phyloP scores from a whole-genome alignment of 2,113 vertebrate species.

The Synodontis membranacea region DNA sequence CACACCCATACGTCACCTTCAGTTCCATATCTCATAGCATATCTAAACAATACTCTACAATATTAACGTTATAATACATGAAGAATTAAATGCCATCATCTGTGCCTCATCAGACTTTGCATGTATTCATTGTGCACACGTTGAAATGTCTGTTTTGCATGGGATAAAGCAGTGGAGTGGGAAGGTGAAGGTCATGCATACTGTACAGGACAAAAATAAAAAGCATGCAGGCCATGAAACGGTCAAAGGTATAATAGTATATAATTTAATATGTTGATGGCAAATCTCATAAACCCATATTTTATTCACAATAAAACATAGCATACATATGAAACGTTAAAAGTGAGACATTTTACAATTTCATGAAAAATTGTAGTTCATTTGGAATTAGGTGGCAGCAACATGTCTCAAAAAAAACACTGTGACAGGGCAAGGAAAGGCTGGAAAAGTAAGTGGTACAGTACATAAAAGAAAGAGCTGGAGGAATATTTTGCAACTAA shows the following conservation, averaged over 20 bases:
- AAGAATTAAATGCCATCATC: neutral
- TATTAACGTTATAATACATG: neutral
- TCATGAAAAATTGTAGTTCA: too few relatives aligned
- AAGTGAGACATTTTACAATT: too few relatives aligned
- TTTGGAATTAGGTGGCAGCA: too few relatives aligned
- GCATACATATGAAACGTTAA: too few relatives aligned
- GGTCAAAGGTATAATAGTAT: neutral
- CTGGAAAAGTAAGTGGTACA: too few relatives aligned
- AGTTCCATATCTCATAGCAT: neutral
- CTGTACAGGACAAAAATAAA: neutral
- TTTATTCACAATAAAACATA: too few relatives aligned
- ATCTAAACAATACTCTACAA: neutral
- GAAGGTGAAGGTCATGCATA: neutral
- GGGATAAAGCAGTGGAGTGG: neutral
- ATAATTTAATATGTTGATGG: too few relatives aligned
- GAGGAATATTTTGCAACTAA: too few relatives aligned
- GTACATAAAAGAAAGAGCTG: too few relatives aligned
- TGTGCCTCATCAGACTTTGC: neutral
- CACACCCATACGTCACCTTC: neutral
- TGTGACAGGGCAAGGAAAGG: too few relatives aligned
- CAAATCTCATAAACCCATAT: too few relatives aligned
- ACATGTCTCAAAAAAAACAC: too few relatives aligned
- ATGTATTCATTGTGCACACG: neutral
- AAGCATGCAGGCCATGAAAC: neutral
- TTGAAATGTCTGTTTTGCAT: neutral